Evolutionary conservation across 2,888 invertebrate genomes (phyloP).

Genomic region (Cantharis rustica): DNA sequence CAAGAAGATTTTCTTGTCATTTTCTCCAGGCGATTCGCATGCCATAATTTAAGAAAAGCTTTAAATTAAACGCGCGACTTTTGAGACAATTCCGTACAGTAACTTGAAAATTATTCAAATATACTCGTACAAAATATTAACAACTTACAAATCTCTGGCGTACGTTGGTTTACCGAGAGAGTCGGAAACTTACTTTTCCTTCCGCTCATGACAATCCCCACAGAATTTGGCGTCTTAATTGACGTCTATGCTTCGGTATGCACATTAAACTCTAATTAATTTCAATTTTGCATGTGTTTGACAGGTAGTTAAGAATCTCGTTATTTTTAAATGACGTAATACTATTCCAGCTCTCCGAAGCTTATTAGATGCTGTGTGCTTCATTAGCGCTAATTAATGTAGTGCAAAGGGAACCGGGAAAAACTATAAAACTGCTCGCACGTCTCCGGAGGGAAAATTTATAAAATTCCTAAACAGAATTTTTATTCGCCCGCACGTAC

Average conservation of each 20-base stretch:
- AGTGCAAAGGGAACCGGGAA: background rate
- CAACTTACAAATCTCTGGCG: slow-evolving; percentile 2
- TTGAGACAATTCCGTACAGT: background rate
- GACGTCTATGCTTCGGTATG: slow-evolving; percentile 11
- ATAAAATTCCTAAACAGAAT: background rate
- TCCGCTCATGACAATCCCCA: slow-evolving; percentile 10
- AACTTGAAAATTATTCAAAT: background rate
- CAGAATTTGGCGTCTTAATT: slow-evolving; percentile 14
- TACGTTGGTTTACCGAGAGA: background rate
- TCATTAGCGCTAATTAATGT: background rate
- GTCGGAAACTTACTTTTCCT: slow-evolving; percentile 10
- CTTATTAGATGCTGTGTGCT: slow-evolving; percentile 6
- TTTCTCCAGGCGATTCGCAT: background rate
- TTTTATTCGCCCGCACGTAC: background rate
- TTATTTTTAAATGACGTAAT: slow-evolving; percentile 12
- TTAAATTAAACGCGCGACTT: background rate
- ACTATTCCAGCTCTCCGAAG: background rate
- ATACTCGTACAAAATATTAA: background rate
- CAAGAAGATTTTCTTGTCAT: background rate
- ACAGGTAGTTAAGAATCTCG: slow-evolving; percentile 18
- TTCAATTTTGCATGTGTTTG: slow-evolving; percentile 14
- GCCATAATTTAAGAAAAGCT: background rate
- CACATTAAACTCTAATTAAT: slow-evolving; percentile 21
- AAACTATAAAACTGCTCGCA: background rate
- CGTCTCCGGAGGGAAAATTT: background rate